A percentile compares a stretch with the other conserved stretches of the same genome.
Evolutionary conservation across 2,888 invertebrate species (phyloP).

Genomic region (Drosophila mayaguana): DNA sequence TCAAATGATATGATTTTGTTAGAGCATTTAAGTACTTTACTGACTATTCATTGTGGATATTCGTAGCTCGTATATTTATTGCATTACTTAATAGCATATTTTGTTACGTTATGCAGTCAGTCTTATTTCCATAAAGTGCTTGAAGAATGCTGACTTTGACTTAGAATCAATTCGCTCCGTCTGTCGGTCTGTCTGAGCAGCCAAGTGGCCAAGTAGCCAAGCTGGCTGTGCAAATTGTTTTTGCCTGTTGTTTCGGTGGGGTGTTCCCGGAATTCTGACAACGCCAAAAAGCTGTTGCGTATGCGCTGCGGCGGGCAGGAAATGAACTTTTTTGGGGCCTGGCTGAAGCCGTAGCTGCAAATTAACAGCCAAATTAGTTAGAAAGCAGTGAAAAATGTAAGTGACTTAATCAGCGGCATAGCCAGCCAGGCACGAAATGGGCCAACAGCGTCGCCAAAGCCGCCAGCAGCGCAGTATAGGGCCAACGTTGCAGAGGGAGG

Average conservation of each 20-base stretch:
- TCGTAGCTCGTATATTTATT: not conserved
- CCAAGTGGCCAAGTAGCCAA: conserved; percentile 1
- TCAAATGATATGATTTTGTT: not conserved
- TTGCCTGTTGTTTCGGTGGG: conserved; percentile 37
- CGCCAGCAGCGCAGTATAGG: conserved; percentile 10
- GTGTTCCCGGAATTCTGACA: conserved; percentile 73
- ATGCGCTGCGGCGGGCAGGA: conserved; percentile 38
- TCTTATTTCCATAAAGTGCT: not conserved
- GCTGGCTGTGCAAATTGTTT: conserved; percentile 23
- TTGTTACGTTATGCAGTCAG: conserved; percentile 3
- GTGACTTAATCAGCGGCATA: conserved; percentile 68
- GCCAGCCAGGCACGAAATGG: conserved; percentile 2
- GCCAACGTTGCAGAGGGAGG: not conserved
- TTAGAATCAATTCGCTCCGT: conserved; percentile 3
- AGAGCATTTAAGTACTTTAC: not conserved
- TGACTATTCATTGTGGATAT: not conserved
- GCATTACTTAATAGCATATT: not conserved
- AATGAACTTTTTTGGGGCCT: conserved; percentile 26
- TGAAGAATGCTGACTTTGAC: conserved; percentile 42
- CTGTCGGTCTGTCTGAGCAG: not conserved
- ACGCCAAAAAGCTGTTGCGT: conserved; percentile 42
- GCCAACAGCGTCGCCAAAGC: not conserved
- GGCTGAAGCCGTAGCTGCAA: conserved; percentile 46
- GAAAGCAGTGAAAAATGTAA: conserved; percentile 63
- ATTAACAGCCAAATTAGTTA: conserved; percentile 76